phyloP scores from a whole-genome alignment of 2,113 vertebrate genomes.

The Indicator maculatus region DNA sequence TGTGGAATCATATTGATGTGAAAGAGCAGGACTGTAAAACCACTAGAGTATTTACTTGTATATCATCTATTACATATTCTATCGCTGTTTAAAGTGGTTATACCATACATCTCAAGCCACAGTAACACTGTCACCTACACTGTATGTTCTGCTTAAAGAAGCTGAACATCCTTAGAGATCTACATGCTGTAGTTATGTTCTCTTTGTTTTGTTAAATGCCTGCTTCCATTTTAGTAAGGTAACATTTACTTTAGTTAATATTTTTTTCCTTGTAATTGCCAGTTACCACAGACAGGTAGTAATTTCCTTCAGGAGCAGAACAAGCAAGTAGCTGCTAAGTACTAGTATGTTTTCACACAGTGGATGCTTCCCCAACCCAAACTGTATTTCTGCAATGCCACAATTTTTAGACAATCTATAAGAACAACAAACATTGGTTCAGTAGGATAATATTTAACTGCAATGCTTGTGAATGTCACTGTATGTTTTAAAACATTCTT shows the following conservation, averaged over 20 bases:
- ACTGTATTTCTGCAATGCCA: neutral
- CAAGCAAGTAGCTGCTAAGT: neutral
- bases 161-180: neutral
- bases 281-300: slow-evolving; percentile 5
- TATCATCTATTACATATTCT: neutral
- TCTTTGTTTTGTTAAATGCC: neutral
- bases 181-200: neutral
- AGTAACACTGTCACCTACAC: neutral
- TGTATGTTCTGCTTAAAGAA: neutral
- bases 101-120: neutral
- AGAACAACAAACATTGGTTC: neutral
- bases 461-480: neutral
- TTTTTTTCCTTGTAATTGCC: neutral
- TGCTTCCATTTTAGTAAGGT: neutral
- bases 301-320: slow-evolving; percentile 49
- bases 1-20: neutral
- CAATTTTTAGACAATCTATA: slow-evolving; percentile 2
- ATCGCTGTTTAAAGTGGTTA: neutral
- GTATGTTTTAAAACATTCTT: slow-evolving; percentile 12
- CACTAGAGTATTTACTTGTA: neutral
- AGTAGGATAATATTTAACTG: slow-evolving; percentile 1
- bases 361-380: neutral
- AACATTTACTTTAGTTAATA: neutral
- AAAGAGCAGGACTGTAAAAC: neutral
- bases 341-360: neutral